Base-by-base conservation (phyloP, 1,140 invertebrate genomes). In the Microplitis demolitor region DNA sequence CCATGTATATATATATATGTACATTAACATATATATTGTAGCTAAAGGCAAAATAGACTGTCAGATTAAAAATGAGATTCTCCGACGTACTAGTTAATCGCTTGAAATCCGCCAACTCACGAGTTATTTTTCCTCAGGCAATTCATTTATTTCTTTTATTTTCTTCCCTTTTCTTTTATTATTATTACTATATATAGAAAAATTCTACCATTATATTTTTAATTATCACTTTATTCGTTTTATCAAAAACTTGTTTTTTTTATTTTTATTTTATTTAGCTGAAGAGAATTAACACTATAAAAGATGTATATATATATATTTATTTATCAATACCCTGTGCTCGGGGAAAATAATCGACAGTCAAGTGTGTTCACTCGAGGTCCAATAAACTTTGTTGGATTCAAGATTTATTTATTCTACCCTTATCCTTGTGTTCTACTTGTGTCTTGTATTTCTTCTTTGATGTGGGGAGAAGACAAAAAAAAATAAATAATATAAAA, bases 401-500 rank as follows among this genome's bases (percentile, higher is more conserved):
- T 33, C 14, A 13, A 64, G 62, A 64, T 64, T 64, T 64, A 64
- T 64, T 64, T 37, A 64, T 64, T 64, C 62, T 37, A 64, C 62
- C 62, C 62, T 64, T 35, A 64, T 64, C 34, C 62, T n/a, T 34
- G 9, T 45, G 39, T 45, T 45, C 39, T 45, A 45, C 39, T 45
- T 45, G 39, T 24, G 39, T 45, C 39, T 45, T 45, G 6, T 45
- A 45, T 45, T 45, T 3, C 39, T 45, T 45, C 39, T 45, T 45
- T 45, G 62, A 64, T 35, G 16, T 64, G 62, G n/a, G 35, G 62
- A 39, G 14, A 39, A 4, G 62, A 14, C 62, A 33, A 45, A 14
- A 8, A 8, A 45, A 64, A 64, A 37, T 35, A 64, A 64, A 35
- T 64, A 14, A n/a, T 13, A 14, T 64, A 61, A 13, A 9, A 33